Percentiles rank a stretch among this genome's conserved stretches.
These are phyloP conservation scores for Corythucha ciliata DNA, from an alignment of 2,888 invertebrate genomes.

Conservation along the genomic window DNA sequence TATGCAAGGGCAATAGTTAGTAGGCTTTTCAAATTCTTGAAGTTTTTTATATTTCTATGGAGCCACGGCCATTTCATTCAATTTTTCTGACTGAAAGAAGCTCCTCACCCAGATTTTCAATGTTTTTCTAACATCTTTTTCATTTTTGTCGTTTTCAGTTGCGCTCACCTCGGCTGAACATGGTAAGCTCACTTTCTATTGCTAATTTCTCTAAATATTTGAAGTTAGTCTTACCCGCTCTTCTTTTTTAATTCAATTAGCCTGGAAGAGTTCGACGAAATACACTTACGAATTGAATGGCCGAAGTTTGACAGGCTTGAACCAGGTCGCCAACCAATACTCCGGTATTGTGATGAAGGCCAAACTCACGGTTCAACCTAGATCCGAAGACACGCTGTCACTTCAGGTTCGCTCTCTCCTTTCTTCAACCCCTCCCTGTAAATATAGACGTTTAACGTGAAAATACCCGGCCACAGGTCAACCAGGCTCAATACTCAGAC, in stretches of 20 bases:
- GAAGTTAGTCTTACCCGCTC: background rate
- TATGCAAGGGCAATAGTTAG: too few species aligned
- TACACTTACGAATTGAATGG: conserved; percentile 42
- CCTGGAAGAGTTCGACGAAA: conserved; percentile 40
- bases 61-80: too few species aligned
- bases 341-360: conserved; percentile 49
- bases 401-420: too few species aligned
- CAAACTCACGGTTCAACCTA: conserved; percentile 47
- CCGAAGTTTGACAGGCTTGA: conserved; percentile 51
- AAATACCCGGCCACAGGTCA: too few species aligned
- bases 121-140: too few species aligned
- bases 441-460: too few species aligned
- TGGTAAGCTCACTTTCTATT: conserved; percentile 3
- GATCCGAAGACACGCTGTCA: conserved; percentile 21
- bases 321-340: conserved; percentile 48
- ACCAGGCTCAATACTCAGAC: conserved; percentile 47
- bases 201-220: background rate
- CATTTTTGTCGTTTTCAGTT: conserved; percentile 19
- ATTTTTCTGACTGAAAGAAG: too few species aligned
- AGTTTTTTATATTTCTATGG: too few species aligned
- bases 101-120: too few species aligned
- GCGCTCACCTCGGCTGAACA: conserved; percentile 17
- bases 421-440: background rate
- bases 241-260: conserved; percentile 26
- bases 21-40: too few species aligned